These are phyloP conservation scores for Xyrichtys novacula DNA, from an alignment of 2,797 vertebrate genomes.

Conservation along the genomic window DNA sequence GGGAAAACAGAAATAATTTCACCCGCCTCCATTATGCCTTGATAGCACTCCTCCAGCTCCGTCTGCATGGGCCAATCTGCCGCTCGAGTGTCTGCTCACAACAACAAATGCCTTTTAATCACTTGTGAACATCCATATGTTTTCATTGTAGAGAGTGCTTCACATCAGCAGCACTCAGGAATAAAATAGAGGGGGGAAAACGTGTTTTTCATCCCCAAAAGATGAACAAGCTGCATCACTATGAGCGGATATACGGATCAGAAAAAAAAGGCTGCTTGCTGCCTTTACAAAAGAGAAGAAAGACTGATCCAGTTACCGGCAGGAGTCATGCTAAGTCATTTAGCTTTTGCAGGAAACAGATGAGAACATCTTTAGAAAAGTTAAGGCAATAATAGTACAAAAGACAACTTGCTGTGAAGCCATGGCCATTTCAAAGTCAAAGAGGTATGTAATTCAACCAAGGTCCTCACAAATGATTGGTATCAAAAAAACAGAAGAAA, in stretches of 20 bases:
- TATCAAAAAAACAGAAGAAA: too few species aligned
- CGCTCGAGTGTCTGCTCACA: slow-evolving; percentile 49
- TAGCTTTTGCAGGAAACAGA: too few species aligned
- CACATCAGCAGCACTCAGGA: neutral
- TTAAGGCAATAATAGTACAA: too few species aligned
- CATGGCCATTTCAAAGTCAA: too few species aligned
- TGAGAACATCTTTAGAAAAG: too few species aligned
- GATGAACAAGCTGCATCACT: neutral
- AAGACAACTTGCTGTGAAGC: too few species aligned
- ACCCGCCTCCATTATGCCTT: slow-evolving; percentile 45
- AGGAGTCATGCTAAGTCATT: neutral
- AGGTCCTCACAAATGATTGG: too few species aligned
- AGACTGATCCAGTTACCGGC: neutral
- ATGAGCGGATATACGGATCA: neutral
- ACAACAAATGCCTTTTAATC: slow-evolving; percentile 54
- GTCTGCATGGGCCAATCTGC: slow-evolving; percentile 34
- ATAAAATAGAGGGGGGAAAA: neutral
- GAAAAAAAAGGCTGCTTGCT: neutral
- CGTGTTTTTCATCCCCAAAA: neutral
- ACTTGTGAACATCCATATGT: slow-evolving; percentile 55
- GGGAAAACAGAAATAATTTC: slow-evolving; percentile 63
- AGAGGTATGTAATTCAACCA: too few species aligned
- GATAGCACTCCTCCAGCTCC: slow-evolving; percentile 38
- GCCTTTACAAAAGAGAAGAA: neutral
- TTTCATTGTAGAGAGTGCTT: slow-evolving; percentile 24